Evolutionary conservation across 2,888 invertebrate species (phyloP), one percentile per base, ranked within the genome.

Genomic region (Oligia latruncula): DNA sequence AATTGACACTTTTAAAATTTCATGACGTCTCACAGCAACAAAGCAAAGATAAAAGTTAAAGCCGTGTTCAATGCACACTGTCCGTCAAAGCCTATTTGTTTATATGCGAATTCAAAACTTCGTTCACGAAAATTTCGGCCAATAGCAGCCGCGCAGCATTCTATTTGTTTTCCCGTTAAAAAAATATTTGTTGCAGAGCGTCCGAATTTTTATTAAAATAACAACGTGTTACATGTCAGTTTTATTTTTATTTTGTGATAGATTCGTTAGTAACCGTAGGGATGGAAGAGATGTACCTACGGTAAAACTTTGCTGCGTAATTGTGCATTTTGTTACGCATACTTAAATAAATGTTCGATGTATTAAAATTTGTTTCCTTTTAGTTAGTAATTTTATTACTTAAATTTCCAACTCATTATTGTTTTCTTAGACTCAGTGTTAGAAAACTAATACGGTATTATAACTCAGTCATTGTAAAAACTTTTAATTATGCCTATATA

Each of bases 41-140:
- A 17, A 74, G 4, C 20, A 80, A 29, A 75, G 13, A 58, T 46
- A 62, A 67, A 65, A 73, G n/a, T 43, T 65, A 67, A 77, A 67
- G 15, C 58, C 29, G 23, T 76, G 55, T 80, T 74, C 70, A 74
- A 35, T 73, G 75, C 40, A 71, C 43, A 68, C 70, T 77, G 81
- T 71, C 70, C 72, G n/a, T 82, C 87, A 84, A 82, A 86, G 65
- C 23, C 74, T 74, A 80, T 87, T 88, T 86, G 77, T 89, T 87
- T 82, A 77, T 72, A 85, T 84, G 79, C 85, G 80, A 85, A 88
- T 84, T 77, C 81, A 83, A 85, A 83, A 83, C 73, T 86, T 68
- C 46, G 73, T 82, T 77, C 70, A 8, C 58, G 65, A 82, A 74
- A 52, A 68, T 74, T 71, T 78, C 77, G 6, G 84, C 55, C 85